These are phyloP conservation scores for Eclectus roratus DNA, from an alignment of 2,113 vertebrate species.

Conservation along the genomic window DNA sequence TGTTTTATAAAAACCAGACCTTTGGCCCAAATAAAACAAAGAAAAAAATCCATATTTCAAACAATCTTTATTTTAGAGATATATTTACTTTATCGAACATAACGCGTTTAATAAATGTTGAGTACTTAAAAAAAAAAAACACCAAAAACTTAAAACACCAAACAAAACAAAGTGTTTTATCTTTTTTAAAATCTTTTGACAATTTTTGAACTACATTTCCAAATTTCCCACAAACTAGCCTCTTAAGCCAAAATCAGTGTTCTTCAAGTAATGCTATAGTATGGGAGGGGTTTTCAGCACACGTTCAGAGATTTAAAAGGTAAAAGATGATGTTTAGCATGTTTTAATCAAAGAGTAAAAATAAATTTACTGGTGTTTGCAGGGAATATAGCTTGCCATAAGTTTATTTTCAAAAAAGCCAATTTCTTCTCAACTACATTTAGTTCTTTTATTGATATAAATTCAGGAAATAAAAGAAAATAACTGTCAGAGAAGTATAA, in stretches of 20 bases:
- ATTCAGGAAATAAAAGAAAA: not conserved
- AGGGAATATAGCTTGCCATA: not conserved
- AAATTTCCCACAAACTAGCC: not conserved
- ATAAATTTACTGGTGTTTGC: not conserved
- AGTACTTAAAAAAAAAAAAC: not conserved
- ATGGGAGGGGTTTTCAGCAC: not conserved
- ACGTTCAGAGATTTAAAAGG: not conserved
- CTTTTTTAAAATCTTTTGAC: not conserved
- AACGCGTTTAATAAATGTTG: constrained; percentile 4
- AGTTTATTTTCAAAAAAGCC: not conserved
- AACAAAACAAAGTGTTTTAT: not conserved
- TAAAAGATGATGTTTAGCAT: not conserved
- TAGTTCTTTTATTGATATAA: not conserved
- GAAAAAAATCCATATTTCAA: constrained; percentile 13
- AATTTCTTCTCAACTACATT: not conserved
- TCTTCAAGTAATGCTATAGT: not conserved
- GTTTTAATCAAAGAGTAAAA: not conserved
- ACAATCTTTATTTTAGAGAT: constrained; percentile 55
- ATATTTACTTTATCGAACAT: constrained; percentile 22
- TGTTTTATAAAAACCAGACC: constrained; percentile 69
- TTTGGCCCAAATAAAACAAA: not conserved
- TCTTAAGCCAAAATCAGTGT: not conserved
- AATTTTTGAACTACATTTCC: not conserved
- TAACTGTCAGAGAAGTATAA: not conserved
- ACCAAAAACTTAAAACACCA: not conserved